phyloP scores from a whole-genome alignment of 2,888 invertebrate species.

The Rhingia campestris region DNA sequence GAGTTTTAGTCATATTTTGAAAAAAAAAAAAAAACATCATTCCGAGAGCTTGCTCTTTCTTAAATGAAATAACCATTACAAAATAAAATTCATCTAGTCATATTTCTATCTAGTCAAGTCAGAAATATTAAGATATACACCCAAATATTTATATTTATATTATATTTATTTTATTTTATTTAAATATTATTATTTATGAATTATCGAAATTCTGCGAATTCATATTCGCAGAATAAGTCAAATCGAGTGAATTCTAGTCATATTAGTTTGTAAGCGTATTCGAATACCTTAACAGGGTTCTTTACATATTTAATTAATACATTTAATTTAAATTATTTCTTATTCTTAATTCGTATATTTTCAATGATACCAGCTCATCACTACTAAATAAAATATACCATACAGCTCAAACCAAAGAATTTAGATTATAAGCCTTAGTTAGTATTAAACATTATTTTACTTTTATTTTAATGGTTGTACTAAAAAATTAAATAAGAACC shows the following conservation, averaged over 20 bases:
- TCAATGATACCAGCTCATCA: slow-evolving; percentile 56
- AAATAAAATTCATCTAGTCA: background rate
- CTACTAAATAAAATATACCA: slow-evolving; percentile 50
- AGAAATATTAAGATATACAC: background rate
- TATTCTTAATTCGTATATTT: slow-evolving; percentile 22
- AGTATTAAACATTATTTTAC: background rate
- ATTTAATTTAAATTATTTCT: slow-evolving; percentile 27
- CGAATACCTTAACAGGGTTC: slow-evolving; percentile 18
- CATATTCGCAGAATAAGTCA: slow-evolving; percentile 5
- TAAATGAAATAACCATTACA: too few relatives aligned
- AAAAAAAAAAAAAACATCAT: too few relatives aligned
- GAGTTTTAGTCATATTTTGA: too few relatives aligned
- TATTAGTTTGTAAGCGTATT: slow-evolving; percentile 60
- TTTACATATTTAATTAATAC: slow-evolving; percentile 7
- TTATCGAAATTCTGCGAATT: slow-evolving; percentile 27
- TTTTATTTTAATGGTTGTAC: slow-evolving; percentile 49
- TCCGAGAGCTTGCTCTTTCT: too few relatives aligned
- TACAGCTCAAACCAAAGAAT: slow-evolving; percentile 70
- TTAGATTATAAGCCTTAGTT: slow-evolving; percentile 29
- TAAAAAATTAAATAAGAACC: slow-evolving; percentile 21
- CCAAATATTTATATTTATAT: background rate
- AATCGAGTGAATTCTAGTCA: slow-evolving; percentile 69
- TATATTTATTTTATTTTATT: slow-evolving; percentile 6
- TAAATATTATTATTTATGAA: slow-evolving; percentile 10
- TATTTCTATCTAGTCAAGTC: background rate